Evolutionary conservation across 2,113 vertebrate species (phyloP).

Genomic region (Muntiacus reevesi): DNA sequence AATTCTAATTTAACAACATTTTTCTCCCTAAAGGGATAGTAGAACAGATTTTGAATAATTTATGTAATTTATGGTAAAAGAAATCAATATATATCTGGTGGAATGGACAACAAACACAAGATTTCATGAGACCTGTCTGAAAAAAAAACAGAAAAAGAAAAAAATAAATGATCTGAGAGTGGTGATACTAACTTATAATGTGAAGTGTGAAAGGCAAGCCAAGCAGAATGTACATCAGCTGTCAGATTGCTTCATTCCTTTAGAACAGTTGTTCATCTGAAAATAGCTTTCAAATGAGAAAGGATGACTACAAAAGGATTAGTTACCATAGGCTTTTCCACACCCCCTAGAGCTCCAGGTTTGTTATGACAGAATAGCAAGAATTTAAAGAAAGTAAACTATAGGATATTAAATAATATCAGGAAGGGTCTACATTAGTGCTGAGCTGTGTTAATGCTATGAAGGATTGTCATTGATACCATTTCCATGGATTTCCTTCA

Average conservation of each 20-base stretch:
- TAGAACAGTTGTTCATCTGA: slow-evolving; percentile 89
- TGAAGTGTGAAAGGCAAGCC: slow-evolving; percentile 81
- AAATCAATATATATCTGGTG: neutral
- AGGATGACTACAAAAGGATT: slow-evolving; percentile 91
- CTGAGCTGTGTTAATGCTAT: slow-evolving; percentile 28
- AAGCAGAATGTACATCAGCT: slow-evolving; percentile 91
- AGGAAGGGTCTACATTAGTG: neutral
- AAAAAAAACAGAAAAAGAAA: neutral
- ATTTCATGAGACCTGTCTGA: neutral
- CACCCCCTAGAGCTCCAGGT: slow-evolving; percentile 73
- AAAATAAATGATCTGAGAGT: neutral
- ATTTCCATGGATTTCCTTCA: slow-evolving; percentile 90
- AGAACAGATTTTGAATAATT: neutral
- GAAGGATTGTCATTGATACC: slow-evolving; percentile 81
- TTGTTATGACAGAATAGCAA: slow-evolving; percentile 83
- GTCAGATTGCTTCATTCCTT: slow-evolving; percentile 87
- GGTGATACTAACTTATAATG: slow-evolving; percentile 77
- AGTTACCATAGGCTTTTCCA: slow-evolving; percentile 85
- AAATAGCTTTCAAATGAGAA: slow-evolving; percentile 92
- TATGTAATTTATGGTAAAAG: neutral
- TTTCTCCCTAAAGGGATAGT: neutral
- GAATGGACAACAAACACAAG: neutral
- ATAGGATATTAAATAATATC: slow-evolving; percentile 50
- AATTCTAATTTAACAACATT: neutral
- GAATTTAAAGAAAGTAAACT: slow-evolving; percentile 71